phyloP scores from a whole-genome alignment of 2,113 vertebrate genomes.

The Tichodroma muraria region DNA sequence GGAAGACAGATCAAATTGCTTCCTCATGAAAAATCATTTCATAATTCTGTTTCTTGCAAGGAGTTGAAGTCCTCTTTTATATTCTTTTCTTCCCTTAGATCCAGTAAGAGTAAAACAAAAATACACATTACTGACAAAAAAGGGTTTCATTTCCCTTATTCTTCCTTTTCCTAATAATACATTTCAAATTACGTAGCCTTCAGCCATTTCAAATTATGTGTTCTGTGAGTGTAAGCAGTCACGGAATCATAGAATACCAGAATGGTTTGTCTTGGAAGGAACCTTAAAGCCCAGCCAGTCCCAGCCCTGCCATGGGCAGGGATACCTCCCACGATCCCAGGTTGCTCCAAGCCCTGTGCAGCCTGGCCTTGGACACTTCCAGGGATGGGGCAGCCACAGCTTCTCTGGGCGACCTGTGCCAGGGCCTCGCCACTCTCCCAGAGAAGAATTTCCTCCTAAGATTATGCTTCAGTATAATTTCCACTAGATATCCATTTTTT shows the following conservation, averaged over 20 bases:
- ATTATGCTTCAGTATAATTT: background rate
- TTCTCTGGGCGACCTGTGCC: background rate
- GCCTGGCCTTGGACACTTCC: rapidly evolving
- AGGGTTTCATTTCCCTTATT: background rate
- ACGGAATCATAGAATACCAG: background rate
- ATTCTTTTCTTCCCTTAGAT: background rate
- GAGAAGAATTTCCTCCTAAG: background rate
- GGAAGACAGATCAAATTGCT: background rate
- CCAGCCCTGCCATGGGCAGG: background rate
- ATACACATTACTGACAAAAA: background rate
- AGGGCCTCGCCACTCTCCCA: background rate
- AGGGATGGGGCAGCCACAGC: background rate
- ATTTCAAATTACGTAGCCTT: background rate
- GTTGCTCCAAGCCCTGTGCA: rapidly evolving
- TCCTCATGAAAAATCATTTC: background rate
- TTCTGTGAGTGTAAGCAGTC: background rate
- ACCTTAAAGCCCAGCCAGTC: rapidly evolving
- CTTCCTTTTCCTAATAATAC: background rate
- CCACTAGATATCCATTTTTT: background rate
- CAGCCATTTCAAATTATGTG: background rate
- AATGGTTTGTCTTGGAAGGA: background rate
- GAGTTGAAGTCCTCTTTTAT: background rate
- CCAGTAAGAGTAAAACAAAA: background rate
- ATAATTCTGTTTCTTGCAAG: background rate
- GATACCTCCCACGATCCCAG: background rate